Conservation (phyloP, 1,140 invertebrate genomes). For the Lepidurus apus region DNA sequence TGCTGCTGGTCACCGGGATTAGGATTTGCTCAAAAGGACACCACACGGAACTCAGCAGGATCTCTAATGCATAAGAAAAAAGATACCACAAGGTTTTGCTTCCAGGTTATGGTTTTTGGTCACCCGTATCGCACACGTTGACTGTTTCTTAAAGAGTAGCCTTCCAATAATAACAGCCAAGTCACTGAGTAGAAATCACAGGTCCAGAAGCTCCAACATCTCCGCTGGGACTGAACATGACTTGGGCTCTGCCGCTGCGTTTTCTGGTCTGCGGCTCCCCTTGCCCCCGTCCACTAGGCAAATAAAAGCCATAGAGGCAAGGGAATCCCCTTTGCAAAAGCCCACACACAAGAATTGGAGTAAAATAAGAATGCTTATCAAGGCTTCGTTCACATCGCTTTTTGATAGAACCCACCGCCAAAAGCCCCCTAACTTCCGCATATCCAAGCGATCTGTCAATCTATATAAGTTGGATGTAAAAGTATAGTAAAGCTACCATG, state of each 20-base stretch:
- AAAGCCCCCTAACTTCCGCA: too few relatives aligned
- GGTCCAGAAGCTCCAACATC: neutral
- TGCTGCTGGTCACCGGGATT: neutral
- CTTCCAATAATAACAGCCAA: too few relatives aligned
- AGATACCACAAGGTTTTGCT: neutral
- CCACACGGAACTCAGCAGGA: neutral
- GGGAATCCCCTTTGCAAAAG: too few relatives aligned
- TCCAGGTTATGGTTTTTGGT: neutral
- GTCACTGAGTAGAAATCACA: neutral
- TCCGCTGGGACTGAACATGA: conserved; percentile 12
- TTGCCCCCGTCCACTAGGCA: neutral
- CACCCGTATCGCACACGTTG: neutral
- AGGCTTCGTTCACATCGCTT: too few relatives aligned
- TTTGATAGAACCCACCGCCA: too few relatives aligned
- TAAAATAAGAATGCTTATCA: too few relatives aligned
- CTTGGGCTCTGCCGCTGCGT: neutral
- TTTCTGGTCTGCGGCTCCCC: neutral
- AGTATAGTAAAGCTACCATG: too few relatives aligned
- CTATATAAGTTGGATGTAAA: too few relatives aligned
- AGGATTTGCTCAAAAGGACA: neutral
- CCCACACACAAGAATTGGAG: too few relatives aligned
- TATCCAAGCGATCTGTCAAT: too few relatives aligned
- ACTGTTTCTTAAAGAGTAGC: too few relatives aligned
- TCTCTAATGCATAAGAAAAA: neutral
- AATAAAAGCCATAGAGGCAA: too few relatives aligned